Evolutionary conservation across 2,797 vertebrate genomes (phyloP).

Genomic region (Xerus rutilus): DNA sequence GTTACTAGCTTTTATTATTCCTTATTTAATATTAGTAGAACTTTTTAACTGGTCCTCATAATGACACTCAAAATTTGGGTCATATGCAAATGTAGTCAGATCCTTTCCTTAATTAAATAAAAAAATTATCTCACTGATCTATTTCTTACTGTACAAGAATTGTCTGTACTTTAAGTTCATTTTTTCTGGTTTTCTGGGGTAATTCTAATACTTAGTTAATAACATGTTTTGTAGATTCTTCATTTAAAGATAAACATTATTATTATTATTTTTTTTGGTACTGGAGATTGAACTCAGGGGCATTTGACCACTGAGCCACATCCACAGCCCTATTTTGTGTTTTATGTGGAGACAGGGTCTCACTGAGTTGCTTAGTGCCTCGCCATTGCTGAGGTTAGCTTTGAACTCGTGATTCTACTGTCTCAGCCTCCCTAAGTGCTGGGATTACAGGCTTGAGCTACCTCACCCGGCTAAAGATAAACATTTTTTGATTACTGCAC

Average conservation of each 20-base stretch:
- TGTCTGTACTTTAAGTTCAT: not conserved
- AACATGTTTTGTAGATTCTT: not conserved
- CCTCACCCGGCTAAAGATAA: not conserved
- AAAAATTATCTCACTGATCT: not conserved
- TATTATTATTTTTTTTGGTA: too few species aligned
- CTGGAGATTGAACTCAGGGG: too few species aligned
- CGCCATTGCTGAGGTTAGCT: too few species aligned
- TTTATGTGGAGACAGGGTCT: too few species aligned
- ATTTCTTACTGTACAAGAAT: not conserved
- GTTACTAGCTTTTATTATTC: not conserved
- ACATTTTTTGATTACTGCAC: not conserved
- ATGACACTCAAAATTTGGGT: not conserved
- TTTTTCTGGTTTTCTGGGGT: not conserved
- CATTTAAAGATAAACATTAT: not conserved
- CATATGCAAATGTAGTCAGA: not conserved
- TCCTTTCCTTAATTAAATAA: not conserved
- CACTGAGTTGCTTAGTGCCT: too few species aligned
- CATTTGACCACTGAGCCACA: too few species aligned
- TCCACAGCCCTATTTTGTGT: too few species aligned
- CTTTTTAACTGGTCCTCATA: not conserved
- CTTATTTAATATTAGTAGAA: conserved; percentile 18
- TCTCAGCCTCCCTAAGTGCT: too few species aligned
- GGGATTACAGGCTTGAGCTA: too few species aligned
- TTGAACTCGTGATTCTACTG: too few species aligned
- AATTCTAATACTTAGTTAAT: not conserved